These are phyloP conservation scores for Mesitornis unicolor DNA, from an alignment of 2,113 vertebrate genomes.

Conservation along the genomic window DNA sequence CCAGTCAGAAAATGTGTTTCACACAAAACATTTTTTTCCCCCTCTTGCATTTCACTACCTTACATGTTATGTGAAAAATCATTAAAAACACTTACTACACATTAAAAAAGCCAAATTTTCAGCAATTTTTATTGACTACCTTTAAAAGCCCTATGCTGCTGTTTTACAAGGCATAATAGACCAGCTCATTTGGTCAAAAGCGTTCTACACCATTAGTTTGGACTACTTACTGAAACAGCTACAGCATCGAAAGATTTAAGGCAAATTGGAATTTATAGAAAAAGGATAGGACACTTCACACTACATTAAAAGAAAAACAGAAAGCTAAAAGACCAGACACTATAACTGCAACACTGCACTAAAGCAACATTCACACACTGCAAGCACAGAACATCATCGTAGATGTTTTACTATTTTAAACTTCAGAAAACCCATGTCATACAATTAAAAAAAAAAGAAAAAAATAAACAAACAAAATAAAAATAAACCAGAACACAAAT, in stretches of 20 bases:
- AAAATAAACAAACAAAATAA: conserved; percentile 73
- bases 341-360: conserved; percentile 84
- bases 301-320: conserved; percentile 80
- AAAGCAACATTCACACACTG: conserved; percentile 92
- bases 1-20: conserved; percentile 86
- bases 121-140: conserved; percentile 88
- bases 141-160: conserved; percentile 89
- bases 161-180: conserved; percentile 88
- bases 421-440: conserved; percentile 78
- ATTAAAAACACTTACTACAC: conserved; percentile 88
- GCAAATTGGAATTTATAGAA: conserved; percentile 91
- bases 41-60: conserved; percentile 82
- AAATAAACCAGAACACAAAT: conserved; percentile 82
- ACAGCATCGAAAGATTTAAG: conserved; percentile 93
- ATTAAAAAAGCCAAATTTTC: conserved; percentile 87
- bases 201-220: conserved; percentile 83
- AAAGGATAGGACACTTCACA: conserved; percentile 87
- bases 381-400: conserved; percentile 88
- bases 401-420: conserved; percentile 79
- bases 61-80: conserved; percentile 83
- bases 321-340: conserved; percentile 84
- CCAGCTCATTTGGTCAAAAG: conserved; percentile 84
- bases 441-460: conserved; percentile 62
- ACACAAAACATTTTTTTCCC: conserved; percentile 83
- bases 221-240: conserved; percentile 88